Evolutionary conservation across 2,113 vertebrate genomes (phyloP), one percentile per base, ranked within the genome.

Genomic region (Calyptommatus sinebrachiatus): DNA sequence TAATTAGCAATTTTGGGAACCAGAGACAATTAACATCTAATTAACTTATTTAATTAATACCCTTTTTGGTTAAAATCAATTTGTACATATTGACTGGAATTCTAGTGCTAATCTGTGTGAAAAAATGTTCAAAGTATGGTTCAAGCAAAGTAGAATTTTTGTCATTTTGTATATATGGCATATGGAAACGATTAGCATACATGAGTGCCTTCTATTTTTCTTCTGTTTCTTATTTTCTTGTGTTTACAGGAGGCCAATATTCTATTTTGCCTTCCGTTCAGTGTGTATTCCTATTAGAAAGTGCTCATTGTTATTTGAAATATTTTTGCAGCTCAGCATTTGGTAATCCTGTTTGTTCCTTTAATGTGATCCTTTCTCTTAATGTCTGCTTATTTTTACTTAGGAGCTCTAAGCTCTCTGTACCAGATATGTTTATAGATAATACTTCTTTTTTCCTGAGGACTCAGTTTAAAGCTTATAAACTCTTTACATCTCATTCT

Each of bases 351-450:
- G 84, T 83, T 93, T 90, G 83, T 57, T 86, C 84, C 85, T 88
- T 86, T 91, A 88, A 91, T 86, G 89, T 86, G 90, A 87, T 91
- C 83, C 83, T 87, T 92, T 88, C 89, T 60, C 86, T 80, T 90
- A 88, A 85, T 71, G 91, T 91, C 85, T 90, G 85, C 84, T 92
- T 91, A 89, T 92, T 92, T 94, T 92, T 92, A 88, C 82, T 82
- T 87, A 81, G 86, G 69, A 85, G 77, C 83, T 92, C 82, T 73
- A 89, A 90, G 71, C 84, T 77, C 79, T 83, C 70, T 81, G 68
- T 73, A 77, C 79, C 83, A 82, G 82, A 81, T 91, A 86, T 91
- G 88, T 91, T 87, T 86, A 57, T 82, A 85, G 88, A 46, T 18
- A 68, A 10, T 41, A 41, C 9, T 50, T 28, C 20, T 53, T 20